Conservation (phyloP, 2,888 invertebrate genomes). For the Tinea semifulvella region DNA sequence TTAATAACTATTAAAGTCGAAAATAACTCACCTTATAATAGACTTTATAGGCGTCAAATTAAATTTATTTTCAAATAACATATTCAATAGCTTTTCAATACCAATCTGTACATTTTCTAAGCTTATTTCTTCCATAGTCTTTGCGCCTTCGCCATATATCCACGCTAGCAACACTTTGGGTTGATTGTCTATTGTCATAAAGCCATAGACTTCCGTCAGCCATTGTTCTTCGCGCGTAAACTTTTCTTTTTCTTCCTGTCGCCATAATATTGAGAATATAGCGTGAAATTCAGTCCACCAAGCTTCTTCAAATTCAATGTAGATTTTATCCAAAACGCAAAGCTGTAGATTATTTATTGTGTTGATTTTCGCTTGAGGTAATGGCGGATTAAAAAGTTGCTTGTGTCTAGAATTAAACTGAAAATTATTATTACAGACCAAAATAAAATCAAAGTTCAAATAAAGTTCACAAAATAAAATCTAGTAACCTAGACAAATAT, state of each 20-base stretch:
- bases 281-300: constrained; percentile 69
- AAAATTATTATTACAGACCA: too few species aligned
- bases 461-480: too few species aligned
- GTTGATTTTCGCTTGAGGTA: constrained; percentile 62
- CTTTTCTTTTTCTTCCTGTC: constrained; percentile 53
- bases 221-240: constrained; percentile 59
- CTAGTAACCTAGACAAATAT: too few species aligned
- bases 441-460: too few species aligned
- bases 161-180: constrained; percentile 71
- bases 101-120: constrained; percentile 60
- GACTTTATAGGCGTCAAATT: constrained; percentile 61
- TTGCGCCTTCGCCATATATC: constrained; percentile 71
- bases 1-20: too few species aligned
- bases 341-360: constrained; percentile 70
- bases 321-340: constrained; percentile 75
- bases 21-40: constrained; percentile 52
- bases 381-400: constrained; percentile 66
- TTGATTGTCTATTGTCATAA: constrained; percentile 68
- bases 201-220: constrained; percentile 69
- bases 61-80: constrained; percentile 54
- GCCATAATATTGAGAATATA: constrained; percentile 67
- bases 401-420: constrained; percentile 35
- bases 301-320: constrained; percentile 69
- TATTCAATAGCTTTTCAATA: constrained; percentile 62
- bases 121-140: constrained; percentile 65